Conservation (phyloP, 2,888 invertebrate species). For the Buathra laborator region DNA sequence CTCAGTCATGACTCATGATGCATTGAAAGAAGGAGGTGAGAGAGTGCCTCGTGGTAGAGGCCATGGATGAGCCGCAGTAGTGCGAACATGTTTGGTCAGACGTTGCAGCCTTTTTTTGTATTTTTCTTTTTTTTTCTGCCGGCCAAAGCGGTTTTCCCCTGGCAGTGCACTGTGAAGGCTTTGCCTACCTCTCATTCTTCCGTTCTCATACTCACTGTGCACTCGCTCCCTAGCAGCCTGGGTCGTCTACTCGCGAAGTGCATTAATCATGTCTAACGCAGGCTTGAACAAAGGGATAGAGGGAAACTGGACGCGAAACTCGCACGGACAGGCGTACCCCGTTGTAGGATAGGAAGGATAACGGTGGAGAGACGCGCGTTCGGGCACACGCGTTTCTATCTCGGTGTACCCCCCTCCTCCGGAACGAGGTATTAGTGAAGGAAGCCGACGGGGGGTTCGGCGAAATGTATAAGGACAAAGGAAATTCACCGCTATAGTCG, state of each 20-base stretch:
- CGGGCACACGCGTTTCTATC: slow-evolving; percentile 56
- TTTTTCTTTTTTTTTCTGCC: slow-evolving; percentile 5
- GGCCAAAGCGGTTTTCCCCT: slow-evolving; percentile 39
- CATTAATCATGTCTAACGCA: slow-evolving; percentile 67
- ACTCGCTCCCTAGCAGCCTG: slow-evolving; percentile 3
- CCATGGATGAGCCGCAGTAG: slow-evolving; percentile 12
- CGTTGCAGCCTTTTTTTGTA: slow-evolving; percentile 32
- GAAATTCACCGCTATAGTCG: slow-evolving; percentile 43
- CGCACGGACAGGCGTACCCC: slow-evolving; percentile 42
- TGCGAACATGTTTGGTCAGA: slow-evolving; percentile 43
- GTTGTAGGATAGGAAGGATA: slow-evolving; percentile 41
- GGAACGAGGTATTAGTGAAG: slow-evolving; percentile 42
- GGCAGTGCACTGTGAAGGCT: slow-evolving; percentile 26
- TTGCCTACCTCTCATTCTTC: slow-evolving; percentile 34
- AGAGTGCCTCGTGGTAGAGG: neutral
- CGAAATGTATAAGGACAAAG: slow-evolving; percentile 66
- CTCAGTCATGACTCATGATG: neutral
- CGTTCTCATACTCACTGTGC: slow-evolving; percentile 21
- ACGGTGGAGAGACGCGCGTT: slow-evolving; percentile 34
- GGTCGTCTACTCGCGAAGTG: slow-evolving; percentile 54
- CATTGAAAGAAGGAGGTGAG: slow-evolving; percentile 1
- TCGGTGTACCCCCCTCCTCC: slow-evolving; percentile 11
- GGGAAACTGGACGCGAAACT: slow-evolving; percentile 50
- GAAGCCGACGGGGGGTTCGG: slow-evolving; percentile 26
- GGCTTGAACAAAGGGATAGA: slow-evolving; percentile 60